Evolutionary conservation across 2,888 invertebrate genomes (phyloP).

Genomic region (Bedellia somnulentella): DNA sequence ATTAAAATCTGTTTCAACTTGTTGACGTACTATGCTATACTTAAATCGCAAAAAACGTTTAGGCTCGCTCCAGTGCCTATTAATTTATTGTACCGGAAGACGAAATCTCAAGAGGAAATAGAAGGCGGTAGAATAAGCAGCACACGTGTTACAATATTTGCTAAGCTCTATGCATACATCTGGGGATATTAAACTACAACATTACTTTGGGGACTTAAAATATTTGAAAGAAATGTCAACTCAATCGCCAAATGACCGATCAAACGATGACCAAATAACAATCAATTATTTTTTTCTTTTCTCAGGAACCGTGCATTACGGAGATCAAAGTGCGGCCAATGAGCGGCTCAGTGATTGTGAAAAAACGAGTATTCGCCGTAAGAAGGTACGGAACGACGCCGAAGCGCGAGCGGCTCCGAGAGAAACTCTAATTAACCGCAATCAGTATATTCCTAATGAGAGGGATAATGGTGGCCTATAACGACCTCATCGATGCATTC

Average conservation of each 20-base stretch:
- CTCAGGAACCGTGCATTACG: conserved; percentile 46
- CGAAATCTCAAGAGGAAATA: conserved; percentile 58
- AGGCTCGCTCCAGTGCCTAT: conserved; percentile 27
- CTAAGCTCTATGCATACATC: conserved; percentile 47
- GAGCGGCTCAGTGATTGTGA: conserved; percentile 52
- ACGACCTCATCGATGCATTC: conserved; percentile 56
- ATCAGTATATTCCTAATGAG: conserved; percentile 62
- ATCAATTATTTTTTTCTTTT: conserved; percentile 27
- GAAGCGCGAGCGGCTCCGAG: conserved; percentile 43
- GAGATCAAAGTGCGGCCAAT: conserved; percentile 52
- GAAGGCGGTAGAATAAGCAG: conserved; percentile 33
- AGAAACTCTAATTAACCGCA: conserved; percentile 58
- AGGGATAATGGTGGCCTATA: conserved; percentile 55
- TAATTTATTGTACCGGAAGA: conserved; percentile 57
- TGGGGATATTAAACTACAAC: conserved; percentile 25
- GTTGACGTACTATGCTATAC: conserved; percentile 34
- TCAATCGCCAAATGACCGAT: no score
- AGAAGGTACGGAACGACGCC: conserved; percentile 29
- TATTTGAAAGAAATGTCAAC: no score
- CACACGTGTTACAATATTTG: conserved; percentile 62
- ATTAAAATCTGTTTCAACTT: conserved; percentile 14
- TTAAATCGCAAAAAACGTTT: conserved; percentile 31
- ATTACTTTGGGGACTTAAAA: no score
- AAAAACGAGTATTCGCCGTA: conserved; percentile 50
- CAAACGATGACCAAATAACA: no score